Conservation (phyloP, 2,113 vertebrate species). For the Elephas maximus region DNA sequence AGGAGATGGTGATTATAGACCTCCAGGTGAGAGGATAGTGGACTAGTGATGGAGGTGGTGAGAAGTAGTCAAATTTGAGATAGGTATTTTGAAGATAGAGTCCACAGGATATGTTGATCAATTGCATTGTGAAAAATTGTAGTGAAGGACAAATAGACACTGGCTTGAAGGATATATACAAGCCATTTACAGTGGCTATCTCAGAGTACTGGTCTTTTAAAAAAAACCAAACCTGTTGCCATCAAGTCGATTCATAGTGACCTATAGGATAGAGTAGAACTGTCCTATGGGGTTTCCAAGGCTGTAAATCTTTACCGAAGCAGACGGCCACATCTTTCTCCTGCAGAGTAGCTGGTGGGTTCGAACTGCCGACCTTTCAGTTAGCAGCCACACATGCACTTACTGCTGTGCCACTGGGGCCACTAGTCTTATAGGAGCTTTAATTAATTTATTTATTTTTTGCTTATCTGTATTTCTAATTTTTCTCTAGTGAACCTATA, state of each 20-base stretch:
- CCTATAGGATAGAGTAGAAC: too few relatives aligned
- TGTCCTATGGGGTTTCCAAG: too few relatives aligned
- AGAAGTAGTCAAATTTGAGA: neutral
- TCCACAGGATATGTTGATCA: neutral
- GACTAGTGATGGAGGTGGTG: neutral
- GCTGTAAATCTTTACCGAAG: too few relatives aligned
- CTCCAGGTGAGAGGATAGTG: neutral
- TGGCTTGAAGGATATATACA: neutral
- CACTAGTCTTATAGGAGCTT: neutral
- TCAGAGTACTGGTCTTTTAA: neutral
- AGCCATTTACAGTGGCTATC: neutral
- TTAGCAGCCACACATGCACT: too few relatives aligned
- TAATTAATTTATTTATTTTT: neutral
- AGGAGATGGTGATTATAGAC: neutral
- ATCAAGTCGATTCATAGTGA: too few relatives aligned
- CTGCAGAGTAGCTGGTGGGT: neutral
- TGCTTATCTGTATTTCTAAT: neutral
- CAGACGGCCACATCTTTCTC: neutral
- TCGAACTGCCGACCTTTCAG: neutral
- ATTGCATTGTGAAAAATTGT: neutral
- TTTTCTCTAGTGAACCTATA: neutral
- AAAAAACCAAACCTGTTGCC: too few relatives aligned
- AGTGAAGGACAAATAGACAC: neutral
- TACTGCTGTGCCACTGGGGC: neutral
- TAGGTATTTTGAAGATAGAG: constrained; percentile 40